Base-by-base conservation (phyloP, 2,113 vertebrate species). In the Lophius piscatorius region DNA sequence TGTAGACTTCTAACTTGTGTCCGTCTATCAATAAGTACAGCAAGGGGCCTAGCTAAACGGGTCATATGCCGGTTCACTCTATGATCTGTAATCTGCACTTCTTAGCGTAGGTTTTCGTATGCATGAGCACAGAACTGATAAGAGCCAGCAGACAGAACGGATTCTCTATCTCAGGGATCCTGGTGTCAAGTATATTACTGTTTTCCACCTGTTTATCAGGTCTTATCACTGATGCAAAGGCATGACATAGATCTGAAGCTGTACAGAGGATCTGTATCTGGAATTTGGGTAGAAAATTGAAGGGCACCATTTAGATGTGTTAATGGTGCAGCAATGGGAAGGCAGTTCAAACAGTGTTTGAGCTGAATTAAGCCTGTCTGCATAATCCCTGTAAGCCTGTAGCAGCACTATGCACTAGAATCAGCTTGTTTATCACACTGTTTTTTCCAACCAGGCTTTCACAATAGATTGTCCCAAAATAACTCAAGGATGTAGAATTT, bases 321-420 rank as follows among this genome's bases (percentile, higher is more conserved):
- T 49, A 42, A 66, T 55, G 60, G 55, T 75, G 71, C 58, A 50
- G 74, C 70, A 63, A 55, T 60, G 42, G 74, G 59, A 87, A 81
- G 63, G 71, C 63, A 78, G 85, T 87, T 88, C 79, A 87, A 86
- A 88, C 66, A 70, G 76, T 81, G 85, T 75, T 81, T 54, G 82
- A 84, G 77, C 81, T 78, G 85, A 88, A 85, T 87, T 87, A 90
- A 90, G 82, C 85, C 79, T 68, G 80, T 60, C 82, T 77, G 78
- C 82, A 64, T 90, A 88, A 91, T 89, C 87, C 88, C 83, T 66
- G 67, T 84, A 88, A 88, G 80, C 88, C 86, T 62, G 71, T 80
- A 70, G 80, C 81, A 73, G 82, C 72, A 60, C 79, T 81, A 69
- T 73, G 71, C 78, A 57, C 81, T 66, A 57, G 70, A 82, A 81